These are phyloP conservation scores for Oxytorus armatus DNA, from an alignment of 2,888 invertebrate genomes.

Conservation along the genomic window DNA sequence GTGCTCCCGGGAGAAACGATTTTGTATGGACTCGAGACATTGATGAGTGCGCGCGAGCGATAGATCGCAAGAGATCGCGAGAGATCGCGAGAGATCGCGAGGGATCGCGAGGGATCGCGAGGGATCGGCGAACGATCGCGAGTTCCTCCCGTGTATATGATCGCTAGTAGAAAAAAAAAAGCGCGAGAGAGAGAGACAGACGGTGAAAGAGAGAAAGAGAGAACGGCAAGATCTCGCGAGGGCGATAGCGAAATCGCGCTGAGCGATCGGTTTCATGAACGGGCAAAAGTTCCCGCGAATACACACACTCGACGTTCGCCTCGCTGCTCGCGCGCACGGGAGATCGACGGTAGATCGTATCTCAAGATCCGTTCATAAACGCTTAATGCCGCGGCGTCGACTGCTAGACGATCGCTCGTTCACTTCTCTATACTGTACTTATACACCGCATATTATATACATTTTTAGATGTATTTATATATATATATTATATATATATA, in stretches of 20 bases:
- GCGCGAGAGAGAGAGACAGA: conserved; percentile 25
- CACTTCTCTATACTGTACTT: conserved; percentile 43
- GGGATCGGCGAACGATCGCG: conserved; percentile 47
- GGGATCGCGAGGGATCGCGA: too few relatives aligned
- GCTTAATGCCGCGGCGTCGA: conserved; percentile 64
- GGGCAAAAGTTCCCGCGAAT: conserved; percentile 39
- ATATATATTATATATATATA: conserved; percentile 1
- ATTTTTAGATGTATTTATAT: not conserved
- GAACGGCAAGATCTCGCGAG: conserved; percentile 50
- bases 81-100: conserved; percentile 45
- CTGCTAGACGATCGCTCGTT: conserved; percentile 53
- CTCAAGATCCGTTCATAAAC: conserved; percentile 64
- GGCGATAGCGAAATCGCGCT: conserved; percentile 57
- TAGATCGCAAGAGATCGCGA: conserved; percentile 50
- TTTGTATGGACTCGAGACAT: conserved; percentile 30
- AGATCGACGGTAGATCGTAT: conserved; percentile 63
- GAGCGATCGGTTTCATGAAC: conserved; percentile 60
- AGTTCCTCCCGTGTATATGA: not conserved
- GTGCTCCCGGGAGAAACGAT: conserved; percentile 17
- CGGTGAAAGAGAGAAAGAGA: conserved; percentile 21
- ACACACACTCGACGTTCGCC: conserved; percentile 43
- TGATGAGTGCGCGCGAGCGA: conserved; percentile 44
- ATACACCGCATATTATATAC: conserved; percentile 23
- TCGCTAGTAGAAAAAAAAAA: conserved; percentile 13
- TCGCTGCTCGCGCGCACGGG: conserved; percentile 39